Conservation (phyloP, 2,888 invertebrate genomes). For the Pinctada fucata region DNA sequence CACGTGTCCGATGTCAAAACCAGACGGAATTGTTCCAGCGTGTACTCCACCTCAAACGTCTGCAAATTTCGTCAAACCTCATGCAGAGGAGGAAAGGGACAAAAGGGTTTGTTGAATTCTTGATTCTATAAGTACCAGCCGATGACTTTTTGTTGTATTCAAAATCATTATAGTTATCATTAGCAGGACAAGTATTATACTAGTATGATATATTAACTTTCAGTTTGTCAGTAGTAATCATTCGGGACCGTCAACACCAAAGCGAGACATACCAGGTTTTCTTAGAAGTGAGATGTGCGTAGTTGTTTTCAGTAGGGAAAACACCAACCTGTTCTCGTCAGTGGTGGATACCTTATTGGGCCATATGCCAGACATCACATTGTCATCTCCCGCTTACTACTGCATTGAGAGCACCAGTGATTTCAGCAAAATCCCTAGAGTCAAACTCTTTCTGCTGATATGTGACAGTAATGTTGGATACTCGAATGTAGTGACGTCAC, state of each 20-base stretch:
- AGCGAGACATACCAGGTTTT: conserved; percentile 44
- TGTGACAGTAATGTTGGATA: conserved; percentile 58
- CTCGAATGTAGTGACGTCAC: conserved; percentile 51
- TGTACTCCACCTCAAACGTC: too few relatives aligned
- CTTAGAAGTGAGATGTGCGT: conserved; percentile 64
- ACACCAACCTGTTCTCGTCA: conserved; percentile 52
- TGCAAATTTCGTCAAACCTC: too few relatives aligned
- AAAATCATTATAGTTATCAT: too few relatives aligned
- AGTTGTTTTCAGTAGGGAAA: conserved; percentile 58
- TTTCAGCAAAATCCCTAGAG: conserved; percentile 61
- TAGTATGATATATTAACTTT: too few relatives aligned
- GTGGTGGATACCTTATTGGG: conserved; percentile 59
- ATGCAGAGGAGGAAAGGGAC: too few relatives aligned
- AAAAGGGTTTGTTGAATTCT: too few relatives aligned
- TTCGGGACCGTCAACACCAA: conserved; percentile 54
- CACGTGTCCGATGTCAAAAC: too few relatives aligned
- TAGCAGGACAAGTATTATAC: too few relatives aligned
- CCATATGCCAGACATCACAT: conserved; percentile 60
- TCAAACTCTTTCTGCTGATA: conserved; percentile 63
- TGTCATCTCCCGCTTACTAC: conserved; percentile 59
- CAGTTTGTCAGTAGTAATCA: not conserved
- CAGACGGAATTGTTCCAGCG: too few relatives aligned
- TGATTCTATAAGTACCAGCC: too few relatives aligned
- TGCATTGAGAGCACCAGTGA: conserved; percentile 59
- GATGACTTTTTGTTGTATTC: too few relatives aligned